Evolutionary conservation across 2,888 invertebrate genomes (phyloP).

Genomic region (Tribolium freemani): DNA sequence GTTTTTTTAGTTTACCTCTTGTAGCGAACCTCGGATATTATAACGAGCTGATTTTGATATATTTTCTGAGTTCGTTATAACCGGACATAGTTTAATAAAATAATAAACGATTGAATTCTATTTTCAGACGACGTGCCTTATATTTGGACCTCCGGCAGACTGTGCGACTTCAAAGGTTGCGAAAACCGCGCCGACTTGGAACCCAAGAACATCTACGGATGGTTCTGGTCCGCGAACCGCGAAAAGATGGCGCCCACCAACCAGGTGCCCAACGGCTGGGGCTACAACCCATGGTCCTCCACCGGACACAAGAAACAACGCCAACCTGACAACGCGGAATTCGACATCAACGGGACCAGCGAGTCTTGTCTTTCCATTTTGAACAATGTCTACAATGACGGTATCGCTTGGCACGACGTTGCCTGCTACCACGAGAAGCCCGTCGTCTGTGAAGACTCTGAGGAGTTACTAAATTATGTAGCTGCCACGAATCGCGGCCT

Average conservation of each 20-base stretch:
- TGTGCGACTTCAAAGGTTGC: constrained; percentile 95
- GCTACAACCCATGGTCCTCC: constrained; percentile 91
- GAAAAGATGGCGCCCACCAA: constrained; percentile 89
- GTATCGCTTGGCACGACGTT: constrained; percentile 94
- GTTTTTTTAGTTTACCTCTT: too few species aligned
- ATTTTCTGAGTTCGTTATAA: too few species aligned
- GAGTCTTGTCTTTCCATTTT: constrained; percentile 90
- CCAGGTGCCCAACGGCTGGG: constrained; percentile 79
- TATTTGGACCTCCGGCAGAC: constrained; percentile 93
- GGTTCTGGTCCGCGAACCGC: constrained; percentile 95
- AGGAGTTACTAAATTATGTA: constrained; percentile 88
- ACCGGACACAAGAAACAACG: constrained; percentile 91
- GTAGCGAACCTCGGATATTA: too few species aligned
- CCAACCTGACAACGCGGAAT: constrained; percentile 93
- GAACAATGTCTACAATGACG: constrained; percentile 94
- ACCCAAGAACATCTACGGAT: constrained; percentile 87
- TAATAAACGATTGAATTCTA: too few species aligned
- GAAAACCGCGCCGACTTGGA: constrained; percentile 88
- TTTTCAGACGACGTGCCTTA: constrained; percentile 86
- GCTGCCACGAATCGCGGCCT: constrained; percentile 87
- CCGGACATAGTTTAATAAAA: too few species aligned
- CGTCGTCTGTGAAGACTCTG: constrained; percentile 91
- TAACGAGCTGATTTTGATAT: too few species aligned
- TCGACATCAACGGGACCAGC: constrained; percentile 88
- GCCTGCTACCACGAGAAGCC: constrained; percentile 95